Conservation (phyloP, 2,888 invertebrate species). For the Cheilosia scutellata region DNA sequence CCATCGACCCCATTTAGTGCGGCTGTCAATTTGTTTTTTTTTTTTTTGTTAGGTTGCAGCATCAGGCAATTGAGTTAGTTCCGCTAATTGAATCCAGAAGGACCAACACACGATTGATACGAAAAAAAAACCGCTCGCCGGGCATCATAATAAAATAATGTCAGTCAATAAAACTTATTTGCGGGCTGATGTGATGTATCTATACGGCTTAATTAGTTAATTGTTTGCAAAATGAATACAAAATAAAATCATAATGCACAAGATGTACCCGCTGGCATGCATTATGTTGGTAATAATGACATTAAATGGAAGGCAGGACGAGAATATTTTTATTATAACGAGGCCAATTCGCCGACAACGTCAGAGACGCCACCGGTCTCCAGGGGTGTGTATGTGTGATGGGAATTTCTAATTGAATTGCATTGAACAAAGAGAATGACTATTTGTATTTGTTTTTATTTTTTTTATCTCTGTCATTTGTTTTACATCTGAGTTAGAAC, state of each 20-base stretch:
- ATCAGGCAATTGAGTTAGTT: constrained; percentile 29
- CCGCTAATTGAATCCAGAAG: constrained; percentile 52
- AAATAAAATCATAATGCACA: constrained; percentile 43
- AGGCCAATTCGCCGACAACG: constrained; percentile 4
- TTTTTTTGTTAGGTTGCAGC: constrained; percentile 11
- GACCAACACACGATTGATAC: neutral
- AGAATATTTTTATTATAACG: constrained; percentile 29
- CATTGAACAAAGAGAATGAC: constrained; percentile 40
- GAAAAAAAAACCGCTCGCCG: neutral
- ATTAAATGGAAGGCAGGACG: constrained; percentile 39
- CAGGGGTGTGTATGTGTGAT: constrained; percentile 32
- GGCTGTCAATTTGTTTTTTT: neutral
- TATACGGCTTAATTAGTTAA: constrained; percentile 67
- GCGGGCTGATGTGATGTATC: constrained; percentile 1
- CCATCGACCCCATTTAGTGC: constrained; percentile 62
- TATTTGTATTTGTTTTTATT: constrained; percentile 10
- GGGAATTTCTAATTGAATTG: constrained; percentile 69
- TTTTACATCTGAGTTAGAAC: constrained; percentile 40
- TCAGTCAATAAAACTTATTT: constrained; percentile 22
- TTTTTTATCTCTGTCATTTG: constrained; percentile 23
- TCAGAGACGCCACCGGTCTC: constrained; percentile 32
- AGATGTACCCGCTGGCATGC: constrained; percentile 18
- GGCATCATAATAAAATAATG: neutral
- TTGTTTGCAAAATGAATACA: constrained; percentile 52
- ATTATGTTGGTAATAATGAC: constrained; percentile 41